Percentiles rank a stretch among this genome's conserved stretches.
Conservation (phyloP, 1,140 invertebrate genomes). For the Rhynchophorus ferrugineus region DNA sequence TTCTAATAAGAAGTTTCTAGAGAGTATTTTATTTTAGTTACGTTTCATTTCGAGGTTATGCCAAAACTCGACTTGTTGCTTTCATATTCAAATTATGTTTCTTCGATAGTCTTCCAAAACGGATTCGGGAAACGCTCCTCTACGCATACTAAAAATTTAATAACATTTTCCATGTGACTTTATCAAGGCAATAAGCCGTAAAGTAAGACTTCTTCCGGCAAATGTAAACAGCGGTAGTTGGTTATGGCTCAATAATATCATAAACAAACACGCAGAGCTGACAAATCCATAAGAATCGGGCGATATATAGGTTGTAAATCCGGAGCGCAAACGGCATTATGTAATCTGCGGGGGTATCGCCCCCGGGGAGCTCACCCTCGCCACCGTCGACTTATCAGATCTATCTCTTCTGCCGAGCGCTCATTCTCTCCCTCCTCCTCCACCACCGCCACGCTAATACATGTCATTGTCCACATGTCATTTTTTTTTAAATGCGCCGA, state of each 20-base stretch:
- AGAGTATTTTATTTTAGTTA: no score
- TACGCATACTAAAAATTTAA: no score
- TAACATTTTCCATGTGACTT: no score
- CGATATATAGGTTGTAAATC: slow-evolving; percentile 34
- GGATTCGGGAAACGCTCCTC: no score
- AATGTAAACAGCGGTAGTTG: slow-evolving; percentile 5
- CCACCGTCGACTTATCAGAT: slow-evolving; percentile 11
- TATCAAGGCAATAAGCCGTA: neutral
- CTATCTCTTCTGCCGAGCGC: slow-evolving; percentile 2
- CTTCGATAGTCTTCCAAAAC: no score
- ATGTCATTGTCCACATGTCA: slow-evolving; percentile 35
- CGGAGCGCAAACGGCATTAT: slow-evolving; percentile 34
- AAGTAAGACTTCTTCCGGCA: neutral
- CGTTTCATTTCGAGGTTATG: no score
- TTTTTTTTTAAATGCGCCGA: slow-evolving; percentile 26
- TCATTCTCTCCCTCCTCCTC: slow-evolving; percentile 6
- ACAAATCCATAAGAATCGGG: slow-evolving; percentile 35
- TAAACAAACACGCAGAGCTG: slow-evolving; percentile 30
- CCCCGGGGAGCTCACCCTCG: slow-evolving; percentile 7
- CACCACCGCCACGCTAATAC: no score
- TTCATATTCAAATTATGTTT: no score
- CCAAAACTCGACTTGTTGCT: no score
- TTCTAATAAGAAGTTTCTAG: no score
- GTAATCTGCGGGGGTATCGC: slow-evolving; percentile 34
- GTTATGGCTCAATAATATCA: slow-evolving; percentile 21